Percentiles rank a stretch among this genome's conserved stretches.
phyloP scores from a whole-genome alignment of 2,113 vertebrate species.

The Corythornis cristatus region DNA sequence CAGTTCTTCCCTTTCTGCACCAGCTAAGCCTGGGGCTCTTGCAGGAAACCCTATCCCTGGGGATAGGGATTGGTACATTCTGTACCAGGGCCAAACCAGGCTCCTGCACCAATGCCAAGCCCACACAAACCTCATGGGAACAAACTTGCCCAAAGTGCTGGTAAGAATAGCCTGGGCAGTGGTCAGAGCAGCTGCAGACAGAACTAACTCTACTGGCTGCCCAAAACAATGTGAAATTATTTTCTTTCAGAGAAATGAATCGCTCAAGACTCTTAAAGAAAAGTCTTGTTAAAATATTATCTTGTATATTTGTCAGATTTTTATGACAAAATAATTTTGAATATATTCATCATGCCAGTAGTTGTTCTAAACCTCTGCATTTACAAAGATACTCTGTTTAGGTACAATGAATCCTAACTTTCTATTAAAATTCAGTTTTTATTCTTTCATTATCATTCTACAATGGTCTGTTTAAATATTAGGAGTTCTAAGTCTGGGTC shows the following conservation, averaged over 20 bases:
- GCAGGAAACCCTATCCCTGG: not conserved
- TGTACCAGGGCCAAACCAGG: not conserved
- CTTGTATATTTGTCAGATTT: not conserved
- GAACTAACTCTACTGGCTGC: not conserved
- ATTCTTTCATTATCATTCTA: not conserved
- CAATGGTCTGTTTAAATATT: not conserved
- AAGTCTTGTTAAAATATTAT: not conserved
- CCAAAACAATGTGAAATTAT: not conserved
- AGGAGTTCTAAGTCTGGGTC: not conserved
- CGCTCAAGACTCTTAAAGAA: too few species aligned
- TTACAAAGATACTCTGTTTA: not conserved
- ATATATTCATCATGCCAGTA: not conserved
- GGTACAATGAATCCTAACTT: not conserved
- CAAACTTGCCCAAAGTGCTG: not conserved
- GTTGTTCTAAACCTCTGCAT: not conserved
- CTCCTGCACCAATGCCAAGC: not conserved
- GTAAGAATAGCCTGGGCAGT: not conserved
- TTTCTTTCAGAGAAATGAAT: not conserved
- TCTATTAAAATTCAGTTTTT: not conserved
- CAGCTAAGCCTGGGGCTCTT: not conserved
- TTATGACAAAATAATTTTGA: not conserved
- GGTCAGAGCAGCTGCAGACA: not conserved
- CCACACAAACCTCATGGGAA: not conserved
- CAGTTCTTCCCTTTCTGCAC: not conserved
- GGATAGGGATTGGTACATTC: not conserved